These are phyloP conservation scores for Cyprinodon diabolis DNA, from an alignment of 2,797 vertebrate genomes.

Conservation along the genomic window DNA sequence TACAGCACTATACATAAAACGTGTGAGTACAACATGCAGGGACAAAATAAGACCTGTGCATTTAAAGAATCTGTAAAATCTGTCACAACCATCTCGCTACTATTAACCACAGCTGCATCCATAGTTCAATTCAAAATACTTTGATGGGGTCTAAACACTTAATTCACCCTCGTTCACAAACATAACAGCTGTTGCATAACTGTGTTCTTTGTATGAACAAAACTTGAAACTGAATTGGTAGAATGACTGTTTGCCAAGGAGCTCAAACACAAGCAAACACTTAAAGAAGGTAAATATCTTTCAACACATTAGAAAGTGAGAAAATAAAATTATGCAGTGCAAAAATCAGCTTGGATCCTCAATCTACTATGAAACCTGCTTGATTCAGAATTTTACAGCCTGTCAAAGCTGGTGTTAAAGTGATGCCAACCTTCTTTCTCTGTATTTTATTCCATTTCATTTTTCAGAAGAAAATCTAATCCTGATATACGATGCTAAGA, in stretches of 20 bases:
- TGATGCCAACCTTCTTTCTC: slow-evolving; percentile 7
- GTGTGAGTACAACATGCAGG: too few relatives aligned
- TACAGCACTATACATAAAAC: neutral
- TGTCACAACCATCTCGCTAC: neutral
- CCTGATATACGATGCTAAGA: slow-evolving; percentile 13
- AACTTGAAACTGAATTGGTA: neutral
- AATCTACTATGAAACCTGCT: slow-evolving; percentile 33
- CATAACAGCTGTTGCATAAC: neutral
- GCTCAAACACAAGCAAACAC: neutral
- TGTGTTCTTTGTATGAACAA: neutral
- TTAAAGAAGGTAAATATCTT: neutral
- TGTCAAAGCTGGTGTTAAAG: slow-evolving; percentile 29
- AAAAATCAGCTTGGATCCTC: slow-evolving; percentile 18
- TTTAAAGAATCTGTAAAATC: neutral
- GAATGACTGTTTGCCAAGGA: neutral
- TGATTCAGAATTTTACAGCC: slow-evolving; percentile 30
- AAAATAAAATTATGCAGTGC: neutral
- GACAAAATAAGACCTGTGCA: too few relatives aligned
- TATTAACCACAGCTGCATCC: neutral
- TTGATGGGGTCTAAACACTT: neutral
- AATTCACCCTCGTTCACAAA: neutral
- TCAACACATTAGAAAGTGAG: neutral
- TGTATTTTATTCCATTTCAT: slow-evolving; percentile 6
- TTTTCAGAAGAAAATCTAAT: slow-evolving; percentile 22
- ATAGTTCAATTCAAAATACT: neutral